These are phyloP conservation scores for Seriola quinqueradiata DNA, from an alignment of 2,113 vertebrate species.

Conservation along the genomic window DNA sequence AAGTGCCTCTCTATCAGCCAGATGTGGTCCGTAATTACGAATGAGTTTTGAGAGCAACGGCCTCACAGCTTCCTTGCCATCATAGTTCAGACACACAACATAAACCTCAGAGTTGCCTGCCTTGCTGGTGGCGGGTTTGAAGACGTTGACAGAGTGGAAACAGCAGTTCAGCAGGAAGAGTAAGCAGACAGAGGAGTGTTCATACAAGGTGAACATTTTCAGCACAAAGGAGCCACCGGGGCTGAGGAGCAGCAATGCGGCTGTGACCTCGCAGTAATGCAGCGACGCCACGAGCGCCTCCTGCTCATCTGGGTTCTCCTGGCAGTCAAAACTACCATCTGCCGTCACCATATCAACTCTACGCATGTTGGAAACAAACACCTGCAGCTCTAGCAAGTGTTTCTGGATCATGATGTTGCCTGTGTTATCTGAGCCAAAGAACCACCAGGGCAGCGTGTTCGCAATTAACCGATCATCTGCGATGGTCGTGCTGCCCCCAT, in stretches of 20 bases:
- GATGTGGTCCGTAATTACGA: conserved; percentile 87
- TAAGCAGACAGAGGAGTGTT: conserved; percentile 93
- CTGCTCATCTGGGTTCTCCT: conserved; percentile 96
- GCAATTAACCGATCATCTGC: conserved; percentile 94
- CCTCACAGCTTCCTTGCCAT: conserved; percentile 83
- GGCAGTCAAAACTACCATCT: conserved; percentile 98
- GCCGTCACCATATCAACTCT: conserved; percentile 92
- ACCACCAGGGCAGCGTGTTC: conserved; percentile 92
- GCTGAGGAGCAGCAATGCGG: conserved; percentile 89
- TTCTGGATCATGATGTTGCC: conserved; percentile 92
- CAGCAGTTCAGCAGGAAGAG: conserved; percentile 93
- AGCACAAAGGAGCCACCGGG: conserved; percentile 92
- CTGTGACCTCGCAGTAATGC: conserved; percentile 92
- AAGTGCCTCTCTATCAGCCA: conserved; percentile 85
- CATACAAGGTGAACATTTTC: conserved; percentile 97
- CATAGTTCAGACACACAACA: conserved; percentile 89
- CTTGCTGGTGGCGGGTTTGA: conserved; percentile 98
- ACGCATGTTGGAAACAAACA: conserved; percentile 85
- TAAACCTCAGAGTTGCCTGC: conserved; percentile 97
- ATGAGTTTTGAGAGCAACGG: conserved; percentile 90
- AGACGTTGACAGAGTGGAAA: conserved; percentile 89
- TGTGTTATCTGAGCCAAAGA: conserved; percentile 95
- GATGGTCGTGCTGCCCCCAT: conserved; percentile 88
- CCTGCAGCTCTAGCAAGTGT: conserved; percentile 89
- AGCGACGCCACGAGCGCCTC: conserved; percentile 92